Evolutionary conservation across 2,113 vertebrate genomes (phyloP).

Genomic region (Petroica traversi): DNA sequence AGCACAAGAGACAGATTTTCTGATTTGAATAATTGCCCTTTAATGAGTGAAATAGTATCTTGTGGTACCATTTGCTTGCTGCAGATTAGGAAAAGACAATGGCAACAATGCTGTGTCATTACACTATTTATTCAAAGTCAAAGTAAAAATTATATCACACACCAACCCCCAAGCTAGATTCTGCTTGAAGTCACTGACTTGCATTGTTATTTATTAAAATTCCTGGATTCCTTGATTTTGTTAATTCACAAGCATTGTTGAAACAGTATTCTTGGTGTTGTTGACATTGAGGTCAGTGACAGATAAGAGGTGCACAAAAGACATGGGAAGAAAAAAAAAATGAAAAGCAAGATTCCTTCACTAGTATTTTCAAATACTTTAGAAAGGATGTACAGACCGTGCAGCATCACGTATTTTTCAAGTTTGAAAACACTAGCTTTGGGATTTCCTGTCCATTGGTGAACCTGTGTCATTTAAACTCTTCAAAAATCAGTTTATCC

Average conservation of each 20-base stretch:
- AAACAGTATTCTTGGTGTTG: not conserved
- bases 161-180: not conserved
- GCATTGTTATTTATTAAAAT: not conserved
- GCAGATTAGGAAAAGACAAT: not conserved
- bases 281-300: not conserved
- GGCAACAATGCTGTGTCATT: not conserved
- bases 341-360: not conserved
- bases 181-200: not conserved
- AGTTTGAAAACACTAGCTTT: not conserved
- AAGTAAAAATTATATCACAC: not conserved
- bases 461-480: not conserved
- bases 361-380: not conserved
- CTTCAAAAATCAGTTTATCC: not conserved
- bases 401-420: not conserved
- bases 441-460: not conserved
- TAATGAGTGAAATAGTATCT: not conserved
- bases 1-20: not conserved
- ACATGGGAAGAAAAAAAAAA: not conserved
- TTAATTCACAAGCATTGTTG: not conserved
- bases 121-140: not conserved
- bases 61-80: not conserved
- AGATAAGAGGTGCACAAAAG: not conserved
- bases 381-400: not conserved
- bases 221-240: not conserved
- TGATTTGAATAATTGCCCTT: slow-evolving; percentile 6